These are phyloP conservation scores for Torymus aiolomorphi DNA, from an alignment of 2,888 invertebrate species.

Conservation along the genomic window DNA sequence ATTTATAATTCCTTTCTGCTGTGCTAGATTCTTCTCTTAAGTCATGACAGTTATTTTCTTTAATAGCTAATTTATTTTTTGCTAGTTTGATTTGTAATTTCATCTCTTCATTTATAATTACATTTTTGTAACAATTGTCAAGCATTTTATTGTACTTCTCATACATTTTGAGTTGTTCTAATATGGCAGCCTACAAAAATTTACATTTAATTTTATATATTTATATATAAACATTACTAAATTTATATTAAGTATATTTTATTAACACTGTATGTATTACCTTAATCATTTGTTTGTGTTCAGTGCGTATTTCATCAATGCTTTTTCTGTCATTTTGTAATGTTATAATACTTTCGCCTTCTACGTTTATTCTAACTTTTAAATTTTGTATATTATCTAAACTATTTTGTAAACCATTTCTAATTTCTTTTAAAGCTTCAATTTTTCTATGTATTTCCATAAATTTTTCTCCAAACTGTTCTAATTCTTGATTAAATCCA, in stretches of 20 bases:
- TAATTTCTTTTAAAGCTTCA: slow-evolving; percentile 60
- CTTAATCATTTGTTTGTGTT: slow-evolving; percentile 61
- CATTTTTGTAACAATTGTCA: slow-evolving; percentile 66
- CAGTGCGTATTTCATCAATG: slow-evolving; percentile 66
- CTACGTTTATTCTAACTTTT: slow-evolving; percentile 65
- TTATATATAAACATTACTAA: no score
- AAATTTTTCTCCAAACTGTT: slow-evolving; percentile 66
- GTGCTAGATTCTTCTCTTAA: slow-evolving; percentile 66
- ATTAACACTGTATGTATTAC: slow-evolving; percentile 3
- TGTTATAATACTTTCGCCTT: slow-evolving; percentile 65
- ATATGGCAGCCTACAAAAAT: slow-evolving; percentile 62
- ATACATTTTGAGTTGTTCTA: slow-evolving; percentile 68
- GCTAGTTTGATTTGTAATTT: slow-evolving; percentile 64
- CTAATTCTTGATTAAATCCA: slow-evolving; percentile 64
- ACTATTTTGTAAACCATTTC: slow-evolving; percentile 62
- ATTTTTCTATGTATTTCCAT: slow-evolving; percentile 60
- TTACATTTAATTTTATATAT: not conserved
- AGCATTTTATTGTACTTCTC: slow-evolving; percentile 65
- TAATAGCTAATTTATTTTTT: slow-evolving; percentile 58
- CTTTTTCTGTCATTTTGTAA: slow-evolving; percentile 68
- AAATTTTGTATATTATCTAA: slow-evolving; percentile 64
- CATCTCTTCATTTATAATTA: slow-evolving; percentile 63
- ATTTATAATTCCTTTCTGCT: slow-evolving; percentile 70
- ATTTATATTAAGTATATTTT: no score
- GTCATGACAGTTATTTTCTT: slow-evolving; percentile 71